These are phyloP conservation scores for Erpornis zantholeuca DNA, from an alignment of 2,113 vertebrate genomes.

Conservation along the genomic window DNA sequence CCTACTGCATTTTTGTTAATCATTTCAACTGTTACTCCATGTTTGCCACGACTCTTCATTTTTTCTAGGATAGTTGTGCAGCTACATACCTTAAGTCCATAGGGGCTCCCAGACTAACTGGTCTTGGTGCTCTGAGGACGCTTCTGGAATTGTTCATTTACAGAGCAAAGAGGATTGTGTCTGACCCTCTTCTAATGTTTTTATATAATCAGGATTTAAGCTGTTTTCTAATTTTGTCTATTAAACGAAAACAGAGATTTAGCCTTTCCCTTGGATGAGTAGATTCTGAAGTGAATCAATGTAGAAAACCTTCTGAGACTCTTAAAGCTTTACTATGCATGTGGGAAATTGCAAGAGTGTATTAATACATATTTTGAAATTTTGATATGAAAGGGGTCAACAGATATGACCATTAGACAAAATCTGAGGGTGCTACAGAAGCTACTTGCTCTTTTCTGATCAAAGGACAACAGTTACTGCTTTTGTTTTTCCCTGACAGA, in stretches of 20 bases:
- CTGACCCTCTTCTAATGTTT: neutral
- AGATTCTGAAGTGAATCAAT: neutral
- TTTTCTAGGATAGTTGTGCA: neutral
- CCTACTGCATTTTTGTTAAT: neutral
- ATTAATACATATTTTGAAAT: neutral
- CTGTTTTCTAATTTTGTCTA: neutral
- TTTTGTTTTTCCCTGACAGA: neutral
- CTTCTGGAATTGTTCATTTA: neutral
- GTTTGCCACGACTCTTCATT: neutral
- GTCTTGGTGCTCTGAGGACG: neutral
- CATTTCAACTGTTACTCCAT: neutral
- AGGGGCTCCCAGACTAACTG: neutral
- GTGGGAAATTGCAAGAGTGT: neutral
- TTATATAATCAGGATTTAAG: constrained; percentile 22
- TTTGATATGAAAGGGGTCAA: neutral
- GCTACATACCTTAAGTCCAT: neutral
- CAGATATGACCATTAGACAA: neutral
- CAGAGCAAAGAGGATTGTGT: constrained; percentile 3
- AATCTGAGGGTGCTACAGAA: neutral
- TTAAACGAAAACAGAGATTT: constrained; percentile 11
- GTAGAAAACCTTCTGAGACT: neutral
- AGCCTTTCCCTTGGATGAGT: neutral
- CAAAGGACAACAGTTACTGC: neutral
- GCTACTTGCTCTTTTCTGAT: neutral
- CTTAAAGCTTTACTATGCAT: neutral